phyloP scores from a whole-genome alignment of 2,797 vertebrate genomes.

The Gallirallus australis region DNA sequence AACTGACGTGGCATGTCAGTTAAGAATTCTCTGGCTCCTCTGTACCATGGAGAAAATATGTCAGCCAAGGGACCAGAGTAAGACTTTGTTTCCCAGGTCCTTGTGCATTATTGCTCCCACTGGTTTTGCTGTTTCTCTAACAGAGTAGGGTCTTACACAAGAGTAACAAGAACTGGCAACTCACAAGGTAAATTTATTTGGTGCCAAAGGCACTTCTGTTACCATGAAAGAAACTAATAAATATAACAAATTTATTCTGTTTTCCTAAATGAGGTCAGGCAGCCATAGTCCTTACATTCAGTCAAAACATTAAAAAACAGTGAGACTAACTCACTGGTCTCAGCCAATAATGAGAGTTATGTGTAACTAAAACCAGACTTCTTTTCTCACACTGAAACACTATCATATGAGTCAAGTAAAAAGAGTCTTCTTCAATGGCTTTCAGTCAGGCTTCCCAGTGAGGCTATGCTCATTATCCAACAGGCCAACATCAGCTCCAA shows the following conservation, averaged over 20 bases:
- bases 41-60: neutral
- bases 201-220: neutral
- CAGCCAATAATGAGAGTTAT: neutral
- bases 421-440: neutral
- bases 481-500: neutral
- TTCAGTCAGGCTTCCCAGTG: neutral
- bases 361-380: neutral
- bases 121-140: neutral
- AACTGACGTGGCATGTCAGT: fast-evolving
- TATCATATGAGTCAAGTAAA: neutral
- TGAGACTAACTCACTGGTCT: neutral
- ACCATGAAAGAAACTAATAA: neutral
- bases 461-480: neutral
- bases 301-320: neutral
- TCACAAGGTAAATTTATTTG: neutral
- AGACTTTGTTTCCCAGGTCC: neutral
- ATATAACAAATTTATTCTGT: neutral
- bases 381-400: neutral
- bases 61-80: neutral
- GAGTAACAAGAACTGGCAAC: neutral
- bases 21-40: neutral
- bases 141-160: neutral
- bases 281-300: neutral
- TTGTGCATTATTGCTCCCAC: neutral
- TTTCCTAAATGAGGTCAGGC: neutral